Conservation (phyloP, 2,797 vertebrate genomes). For the Enteromius treurensis region DNA sequence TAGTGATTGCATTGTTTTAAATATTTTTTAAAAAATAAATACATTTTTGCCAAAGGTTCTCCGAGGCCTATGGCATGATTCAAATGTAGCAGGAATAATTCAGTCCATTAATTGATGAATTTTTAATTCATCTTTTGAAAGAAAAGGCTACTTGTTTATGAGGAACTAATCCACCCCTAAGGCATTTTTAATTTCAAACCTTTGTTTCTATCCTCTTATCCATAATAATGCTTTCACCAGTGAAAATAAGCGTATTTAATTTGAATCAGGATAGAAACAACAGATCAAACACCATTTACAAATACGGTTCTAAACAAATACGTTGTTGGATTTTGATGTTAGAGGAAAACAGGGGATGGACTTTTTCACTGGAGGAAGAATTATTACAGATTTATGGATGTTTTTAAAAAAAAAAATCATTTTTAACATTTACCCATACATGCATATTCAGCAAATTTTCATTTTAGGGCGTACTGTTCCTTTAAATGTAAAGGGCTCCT, state of each 20-base stretch:
- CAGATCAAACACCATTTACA: not conserved
- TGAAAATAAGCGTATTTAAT: not conserved
- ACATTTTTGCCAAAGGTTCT: not conserved
- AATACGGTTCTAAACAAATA: not conserved
- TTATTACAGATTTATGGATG: not conserved
- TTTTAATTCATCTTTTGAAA: not conserved
- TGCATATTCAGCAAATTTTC: not conserved
- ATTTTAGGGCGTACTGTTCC: not conserved
- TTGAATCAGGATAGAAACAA: not conserved
- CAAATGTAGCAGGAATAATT: not conserved
- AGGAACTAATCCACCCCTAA: not conserved
- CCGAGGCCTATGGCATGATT: not conserved
- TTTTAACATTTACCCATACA: not conserved
- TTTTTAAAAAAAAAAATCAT: not conserved
- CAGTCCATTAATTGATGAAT: not conserved
- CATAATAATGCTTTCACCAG: not conserved
- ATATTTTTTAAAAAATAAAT: not conserved
- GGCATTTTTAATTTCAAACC: not conserved
- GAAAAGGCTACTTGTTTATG: not conserved
- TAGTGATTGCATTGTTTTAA: not conserved
- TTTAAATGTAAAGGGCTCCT: not conserved
- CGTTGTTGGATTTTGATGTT: not conserved
- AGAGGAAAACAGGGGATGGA: not conserved
- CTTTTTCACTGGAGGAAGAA: not conserved
- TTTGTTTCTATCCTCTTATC: not conserved